These are phyloP conservation scores for Drosophila macrospina DNA, from an alignment of 2,888 invertebrate species.

Conservation along the genomic window DNA sequence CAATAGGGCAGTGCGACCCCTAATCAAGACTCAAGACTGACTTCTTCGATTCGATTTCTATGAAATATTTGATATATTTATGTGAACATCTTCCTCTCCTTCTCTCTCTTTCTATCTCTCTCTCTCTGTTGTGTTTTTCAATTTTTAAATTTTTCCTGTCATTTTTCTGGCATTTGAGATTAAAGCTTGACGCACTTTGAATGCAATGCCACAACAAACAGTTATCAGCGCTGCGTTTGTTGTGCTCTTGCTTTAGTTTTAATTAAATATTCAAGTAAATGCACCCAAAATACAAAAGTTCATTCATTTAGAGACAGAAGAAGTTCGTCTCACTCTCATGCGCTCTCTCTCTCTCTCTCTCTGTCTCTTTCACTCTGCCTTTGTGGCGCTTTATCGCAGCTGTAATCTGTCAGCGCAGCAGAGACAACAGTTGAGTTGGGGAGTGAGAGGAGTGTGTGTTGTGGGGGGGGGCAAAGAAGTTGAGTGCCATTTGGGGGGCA, in stretches of 20 bases:
- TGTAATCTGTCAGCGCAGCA: conserved; percentile 76
- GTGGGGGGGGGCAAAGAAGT: conserved; percentile 50
- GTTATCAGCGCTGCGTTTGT: conserved; percentile 54
- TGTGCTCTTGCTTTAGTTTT: conserved; percentile 55
- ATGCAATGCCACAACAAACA: conserved; percentile 15
- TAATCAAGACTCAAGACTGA: conserved; percentile 45
- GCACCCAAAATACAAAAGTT: conserved; percentile 15
- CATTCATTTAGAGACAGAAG: no score
- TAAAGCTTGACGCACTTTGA: conserved; percentile 35
- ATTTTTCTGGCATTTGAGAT: conserved; percentile 32
- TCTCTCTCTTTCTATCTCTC: no score
- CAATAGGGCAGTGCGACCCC: conserved; percentile 47
- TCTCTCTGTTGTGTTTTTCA: conserved; percentile 3
- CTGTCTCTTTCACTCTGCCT: no score
- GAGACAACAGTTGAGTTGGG: conserved; percentile 37
- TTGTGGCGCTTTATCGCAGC: conserved; percentile 71
- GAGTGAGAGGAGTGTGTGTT: no score
- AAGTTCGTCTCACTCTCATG: no score
- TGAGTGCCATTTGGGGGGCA: conserved; percentile 26
- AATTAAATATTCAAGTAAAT: conserved; percentile 62
- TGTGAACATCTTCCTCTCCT: conserved; percentile 29
- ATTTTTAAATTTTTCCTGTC: no score
- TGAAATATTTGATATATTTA: conserved; percentile 78
- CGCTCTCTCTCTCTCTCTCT: no score
- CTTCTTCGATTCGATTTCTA: no score